Evolutionary conservation across 2,113 vertebrate genomes (phyloP), one percentile per base, ranked within the genome.

Genomic region (Seriola quinqueradiata): DNA sequence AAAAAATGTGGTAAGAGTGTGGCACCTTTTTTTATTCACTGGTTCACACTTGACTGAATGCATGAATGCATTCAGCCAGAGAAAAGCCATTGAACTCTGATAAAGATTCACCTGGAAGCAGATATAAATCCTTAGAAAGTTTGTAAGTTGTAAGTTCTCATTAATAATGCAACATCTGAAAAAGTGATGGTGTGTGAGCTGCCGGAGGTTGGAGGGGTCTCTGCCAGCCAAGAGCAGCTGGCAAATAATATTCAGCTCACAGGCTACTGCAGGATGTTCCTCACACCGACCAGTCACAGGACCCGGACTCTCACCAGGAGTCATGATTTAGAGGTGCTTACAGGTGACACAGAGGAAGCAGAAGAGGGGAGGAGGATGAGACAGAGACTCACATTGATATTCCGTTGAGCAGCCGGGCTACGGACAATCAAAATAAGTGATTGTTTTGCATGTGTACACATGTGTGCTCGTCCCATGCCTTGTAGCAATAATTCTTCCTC

Each of bases 361-460:
- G 54, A 36, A 70, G 70, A 59, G 19, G 57, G n/a, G 64, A 28
- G 40, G 72, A 73, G 46, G 34, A 46, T n/a, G 73, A 63, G 57
- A 42, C 54, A 54, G 69, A 50, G 44, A 48, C 23, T 73, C 59
- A 28, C 82, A 86, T 84, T 89, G 79, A 86, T 81, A 90, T 89
- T 91, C 88, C 42, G 74, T 67, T 25, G 63, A 79, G 70, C 2
- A 21, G 40, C 64, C 21, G 0, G 40, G 74, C 80, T 77, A 72
- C 69, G 81, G 79, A 91, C 81, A 84, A 91, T 91, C 83, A 79
- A 78, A 94, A 84, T 89, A 91, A 88, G 77, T 84, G 83, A 88
- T 83, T 63, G 32, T 63, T 67, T 59, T 80, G 16, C 34, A 73
- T 68, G 54, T 14, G 21, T 48, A 46, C 4, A 1, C n/a, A 25